A percentile compares a stretch with the other conserved stretches of the same genome.
Evolutionary conservation across 2,797 vertebrate species (phyloP).

Genomic region (Eurystomus glaucurus): DNA sequence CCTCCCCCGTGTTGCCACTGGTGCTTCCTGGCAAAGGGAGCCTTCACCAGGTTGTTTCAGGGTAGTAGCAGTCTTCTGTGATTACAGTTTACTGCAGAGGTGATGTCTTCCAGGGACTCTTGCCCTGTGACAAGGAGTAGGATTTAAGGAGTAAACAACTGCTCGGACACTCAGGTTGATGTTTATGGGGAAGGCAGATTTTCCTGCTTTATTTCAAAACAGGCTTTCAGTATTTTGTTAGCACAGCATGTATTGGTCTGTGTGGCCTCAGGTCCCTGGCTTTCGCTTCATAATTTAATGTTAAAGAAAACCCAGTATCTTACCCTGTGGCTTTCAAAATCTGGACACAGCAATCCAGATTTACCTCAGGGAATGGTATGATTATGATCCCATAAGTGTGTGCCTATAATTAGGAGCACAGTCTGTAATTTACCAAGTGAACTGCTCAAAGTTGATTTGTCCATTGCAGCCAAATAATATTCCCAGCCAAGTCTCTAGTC

Average conservation of each 20-base stretch:
- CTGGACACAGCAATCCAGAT: neutral
- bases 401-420: constrained; percentile 46
- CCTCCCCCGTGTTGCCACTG: neutral
- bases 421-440: constrained; percentile 47
- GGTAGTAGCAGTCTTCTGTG: neutral
- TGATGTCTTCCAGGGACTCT: neutral
- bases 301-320: constrained; percentile 36
- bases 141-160: constrained; percentile 10
- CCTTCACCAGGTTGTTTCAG: neutral
- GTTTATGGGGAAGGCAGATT: constrained; percentile 21
- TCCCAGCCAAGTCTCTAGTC: neutral
- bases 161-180: neutral
- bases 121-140: neutral
- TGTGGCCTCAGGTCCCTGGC: neutral
- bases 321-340: constrained; percentile 34
- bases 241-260: constrained; percentile 5
- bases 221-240: constrained; percentile 28
- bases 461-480: neutral
- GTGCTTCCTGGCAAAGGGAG: neutral
- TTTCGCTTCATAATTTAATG: constrained; percentile 33
- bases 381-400: constrained; percentile 18
- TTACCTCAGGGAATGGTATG: neutral
- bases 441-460: neutral
- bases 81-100: neutral
- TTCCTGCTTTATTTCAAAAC: constrained; percentile 20